Evolutionary conservation across 2,797 vertebrate genomes (phyloP).

Genomic region (Leucoraja ocellata): DNA sequence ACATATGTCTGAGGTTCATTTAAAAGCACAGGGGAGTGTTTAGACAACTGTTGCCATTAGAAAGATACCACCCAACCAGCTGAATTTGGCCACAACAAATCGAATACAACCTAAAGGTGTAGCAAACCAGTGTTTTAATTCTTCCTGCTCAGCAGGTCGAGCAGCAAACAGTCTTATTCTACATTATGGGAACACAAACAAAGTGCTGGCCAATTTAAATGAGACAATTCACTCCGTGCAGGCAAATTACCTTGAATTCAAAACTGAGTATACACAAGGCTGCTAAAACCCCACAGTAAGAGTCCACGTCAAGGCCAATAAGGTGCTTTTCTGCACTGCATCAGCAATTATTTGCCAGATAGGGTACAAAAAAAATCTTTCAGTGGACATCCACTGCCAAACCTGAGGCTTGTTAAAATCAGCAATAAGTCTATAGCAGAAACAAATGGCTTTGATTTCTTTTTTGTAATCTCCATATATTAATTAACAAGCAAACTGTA

Average conservation of each 20-base stretch:
- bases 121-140: conserved; percentile 62
- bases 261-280: conserved; percentile 67
- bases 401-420: conserved; percentile 69
- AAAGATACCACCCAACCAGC: conserved; percentile 69
- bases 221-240: conserved; percentile 74
- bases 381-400: conserved; percentile 85
- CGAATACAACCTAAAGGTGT: conserved; percentile 59
- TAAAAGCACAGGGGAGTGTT: conserved; percentile 80
- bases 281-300: conserved; percentile 72
- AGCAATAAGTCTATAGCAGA: conserved; percentile 76
- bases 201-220: conserved; percentile 68
- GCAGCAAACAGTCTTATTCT: conserved; percentile 56
- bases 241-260: conserved; percentile 73
- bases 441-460: conserved; percentile 89
- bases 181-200: conserved; percentile 62
- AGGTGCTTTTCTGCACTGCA: conserved; percentile 72
- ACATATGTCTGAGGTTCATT: conserved; percentile 76
- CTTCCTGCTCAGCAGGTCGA: conserved; percentile 69
- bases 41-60: conserved; percentile 71
- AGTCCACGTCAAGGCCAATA: conserved; percentile 78
- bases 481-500: conserved; percentile 98
- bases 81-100: conserved; percentile 61
- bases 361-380: conserved; percentile 69
- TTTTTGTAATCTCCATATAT: conserved; percentile 80
- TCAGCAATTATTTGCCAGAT: conserved; percentile 59